phyloP scores from a whole-genome alignment of 2,797 vertebrate species.

The Gymnothorax javanicus region DNA sequence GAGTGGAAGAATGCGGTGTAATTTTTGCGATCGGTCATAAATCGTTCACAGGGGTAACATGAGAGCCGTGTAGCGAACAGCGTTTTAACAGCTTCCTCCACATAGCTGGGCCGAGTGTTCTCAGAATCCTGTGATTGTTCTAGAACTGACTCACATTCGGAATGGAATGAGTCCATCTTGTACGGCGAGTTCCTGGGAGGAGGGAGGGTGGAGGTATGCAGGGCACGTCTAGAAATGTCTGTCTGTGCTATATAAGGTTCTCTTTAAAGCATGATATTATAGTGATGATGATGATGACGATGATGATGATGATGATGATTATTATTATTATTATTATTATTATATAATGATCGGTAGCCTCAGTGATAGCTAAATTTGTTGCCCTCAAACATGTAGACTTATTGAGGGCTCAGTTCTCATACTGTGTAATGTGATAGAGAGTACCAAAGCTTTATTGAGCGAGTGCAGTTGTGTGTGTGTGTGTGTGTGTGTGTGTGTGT shows the following conservation, averaged over 20 bases:
- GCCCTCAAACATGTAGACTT: no score
- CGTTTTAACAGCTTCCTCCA: neutral
- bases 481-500: neutral
- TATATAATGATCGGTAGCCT: no score
- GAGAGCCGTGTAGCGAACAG: neutral
- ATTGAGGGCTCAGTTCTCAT: no score
- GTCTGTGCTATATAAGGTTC: neutral
- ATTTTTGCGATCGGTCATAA: neutral
- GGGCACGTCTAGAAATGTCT: neutral
- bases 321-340: neutral
- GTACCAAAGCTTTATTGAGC: no score
- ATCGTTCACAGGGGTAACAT: neutral
- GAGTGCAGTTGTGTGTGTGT: neutral
- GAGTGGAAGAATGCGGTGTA: neutral
- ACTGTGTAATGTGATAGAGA: no score
- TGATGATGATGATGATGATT: neutral
- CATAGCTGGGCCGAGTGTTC: neutral
- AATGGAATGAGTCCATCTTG: neutral
- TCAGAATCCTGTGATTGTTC: neutral
- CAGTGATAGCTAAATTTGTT: no score
- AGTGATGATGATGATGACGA: neutral
- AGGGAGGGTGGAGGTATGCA: no score
- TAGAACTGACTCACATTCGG: neutral
- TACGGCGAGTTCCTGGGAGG: neutral
- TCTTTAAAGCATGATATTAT: neutral